Percentiles rank a stretch among this genome's conserved stretches.
Conservation (phyloP, 2,113 vertebrate genomes). For the Callopanchax toddi region DNA sequence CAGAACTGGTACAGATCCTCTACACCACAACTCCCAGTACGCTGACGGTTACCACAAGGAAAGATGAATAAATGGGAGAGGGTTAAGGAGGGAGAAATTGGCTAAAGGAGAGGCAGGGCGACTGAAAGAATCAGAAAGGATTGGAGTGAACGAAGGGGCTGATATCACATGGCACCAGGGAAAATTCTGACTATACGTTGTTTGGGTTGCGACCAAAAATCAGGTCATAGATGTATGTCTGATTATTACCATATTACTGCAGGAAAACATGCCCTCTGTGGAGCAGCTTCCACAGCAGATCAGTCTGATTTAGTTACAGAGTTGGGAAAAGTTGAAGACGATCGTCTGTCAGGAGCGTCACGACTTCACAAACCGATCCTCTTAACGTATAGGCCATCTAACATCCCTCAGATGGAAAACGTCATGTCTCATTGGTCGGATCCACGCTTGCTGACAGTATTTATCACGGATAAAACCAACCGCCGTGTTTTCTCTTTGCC, state of each 20-base stretch:
- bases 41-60: conserved; percentile 62
- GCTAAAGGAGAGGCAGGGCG: conserved; percentile 32
- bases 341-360: conserved; percentile 49
- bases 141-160: conserved; percentile 27
- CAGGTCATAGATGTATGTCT: conserved; percentile 31
- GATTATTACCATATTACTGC: conserved; percentile 63
- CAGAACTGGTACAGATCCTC: conserved; percentile 77
- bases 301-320: conserved; percentile 56
- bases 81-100: conserved; percentile 33
- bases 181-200: conserved; percentile 50
- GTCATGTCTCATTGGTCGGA: conserved; percentile 26
- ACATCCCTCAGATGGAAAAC: conserved; percentile 25
- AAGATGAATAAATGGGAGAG: conserved; percentile 22
- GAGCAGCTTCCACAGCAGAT: conserved; percentile 31
- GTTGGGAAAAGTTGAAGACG: conserved; percentile 43
- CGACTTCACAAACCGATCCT: conserved; percentile 17
- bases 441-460: conserved; percentile 20
- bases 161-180: conserved; percentile 49
- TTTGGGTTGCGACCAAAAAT: conserved; percentile 36
- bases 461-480: conserved; percentile 8
- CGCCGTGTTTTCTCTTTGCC: conserved; percentile 9
- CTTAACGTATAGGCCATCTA: conserved; percentile 10
- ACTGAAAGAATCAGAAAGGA: conserved; percentile 22
- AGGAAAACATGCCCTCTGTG: not conserved
- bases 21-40: conserved; percentile 59